A percentile compares a stretch with the other conserved stretches of the same genome.
phyloP scores from a whole-genome alignment of 2,113 vertebrate genomes.

The Brienomyrus longianalis region DNA sequence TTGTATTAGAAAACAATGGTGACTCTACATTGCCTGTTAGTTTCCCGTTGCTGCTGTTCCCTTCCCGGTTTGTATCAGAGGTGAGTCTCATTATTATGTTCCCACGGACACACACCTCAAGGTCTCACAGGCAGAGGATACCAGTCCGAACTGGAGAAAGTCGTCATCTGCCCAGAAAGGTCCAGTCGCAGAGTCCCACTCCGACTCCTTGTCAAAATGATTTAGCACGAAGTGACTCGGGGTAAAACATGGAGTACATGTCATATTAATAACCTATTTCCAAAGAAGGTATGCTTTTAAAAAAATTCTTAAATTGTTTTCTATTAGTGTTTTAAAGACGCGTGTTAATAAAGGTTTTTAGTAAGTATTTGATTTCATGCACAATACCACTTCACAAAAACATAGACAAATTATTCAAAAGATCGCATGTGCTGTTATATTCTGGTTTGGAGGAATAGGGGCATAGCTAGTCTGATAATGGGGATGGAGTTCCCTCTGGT shows the following conservation, averaged over 20 bases:
- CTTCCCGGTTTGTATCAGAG: neutral
- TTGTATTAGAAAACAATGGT: constrained; percentile 85
- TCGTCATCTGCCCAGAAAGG: neutral
- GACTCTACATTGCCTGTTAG: constrained; percentile 42
- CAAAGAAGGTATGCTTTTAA: neutral
- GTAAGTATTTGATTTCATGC: neutral
- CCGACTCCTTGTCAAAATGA: neutral
- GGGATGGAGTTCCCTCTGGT: neutral
- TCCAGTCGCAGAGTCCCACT: neutral
- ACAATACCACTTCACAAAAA: neutral
- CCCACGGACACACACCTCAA: neutral
- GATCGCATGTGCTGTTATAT: neutral
- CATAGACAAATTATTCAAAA: neutral
- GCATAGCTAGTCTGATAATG: constrained; percentile 30
- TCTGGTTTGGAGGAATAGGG: neutral
- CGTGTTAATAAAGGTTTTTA: neutral
- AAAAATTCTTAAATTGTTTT: neutral
- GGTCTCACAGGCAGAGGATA: neutral
- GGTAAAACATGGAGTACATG: neutral
- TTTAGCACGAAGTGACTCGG: neutral
- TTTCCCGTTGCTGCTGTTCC: constrained; percentile 29
- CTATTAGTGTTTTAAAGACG: neutral
- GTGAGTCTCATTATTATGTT: neutral
- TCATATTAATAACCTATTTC: neutral
- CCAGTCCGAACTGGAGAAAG: neutral